phyloP scores from a whole-genome alignment of 1,140 invertebrate genomes.

The Xylocopa sonorina region DNA sequence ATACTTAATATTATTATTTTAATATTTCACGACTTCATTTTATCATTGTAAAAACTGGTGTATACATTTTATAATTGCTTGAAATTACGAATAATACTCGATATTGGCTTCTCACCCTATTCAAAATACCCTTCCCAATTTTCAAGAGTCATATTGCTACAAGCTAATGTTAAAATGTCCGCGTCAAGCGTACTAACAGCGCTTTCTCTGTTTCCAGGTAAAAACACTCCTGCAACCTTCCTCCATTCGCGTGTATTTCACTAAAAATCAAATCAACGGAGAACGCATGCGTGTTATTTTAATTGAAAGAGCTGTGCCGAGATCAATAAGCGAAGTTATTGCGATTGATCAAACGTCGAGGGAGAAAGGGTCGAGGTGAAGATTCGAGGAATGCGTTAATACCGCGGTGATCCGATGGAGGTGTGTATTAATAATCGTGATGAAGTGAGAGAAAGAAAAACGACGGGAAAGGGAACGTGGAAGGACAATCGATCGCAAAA shows the following conservation, averaged over 20 bases:
- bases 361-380: too few relatives aligned
- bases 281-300: constrained; percentile 39
- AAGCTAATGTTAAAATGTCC: too few relatives aligned
- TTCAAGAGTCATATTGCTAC: too few relatives aligned
- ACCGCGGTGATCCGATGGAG: neutral
- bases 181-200: too few relatives aligned
- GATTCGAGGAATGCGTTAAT: too few relatives aligned
- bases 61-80: too few relatives aligned
- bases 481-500: neutral
- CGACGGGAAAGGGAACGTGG: neutral
- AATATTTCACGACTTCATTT: too few relatives aligned
- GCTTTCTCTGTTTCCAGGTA: neutral
- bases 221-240: neutral
- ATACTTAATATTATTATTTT: too few relatives aligned
- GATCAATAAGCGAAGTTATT: constrained; percentile 18
- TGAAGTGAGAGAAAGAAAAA: neutral
- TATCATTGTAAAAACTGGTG: too few relatives aligned
- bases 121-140: too few relatives aligned
- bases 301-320: neutral
- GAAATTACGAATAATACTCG: too few relatives aligned
- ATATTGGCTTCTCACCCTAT: too few relatives aligned
- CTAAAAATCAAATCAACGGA: neutral
- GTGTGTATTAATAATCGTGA: neutral
- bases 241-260: neutral
- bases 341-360: neutral